phyloP scores from a whole-genome alignment of 2,113 vertebrate species.

The Ia io region DNA sequence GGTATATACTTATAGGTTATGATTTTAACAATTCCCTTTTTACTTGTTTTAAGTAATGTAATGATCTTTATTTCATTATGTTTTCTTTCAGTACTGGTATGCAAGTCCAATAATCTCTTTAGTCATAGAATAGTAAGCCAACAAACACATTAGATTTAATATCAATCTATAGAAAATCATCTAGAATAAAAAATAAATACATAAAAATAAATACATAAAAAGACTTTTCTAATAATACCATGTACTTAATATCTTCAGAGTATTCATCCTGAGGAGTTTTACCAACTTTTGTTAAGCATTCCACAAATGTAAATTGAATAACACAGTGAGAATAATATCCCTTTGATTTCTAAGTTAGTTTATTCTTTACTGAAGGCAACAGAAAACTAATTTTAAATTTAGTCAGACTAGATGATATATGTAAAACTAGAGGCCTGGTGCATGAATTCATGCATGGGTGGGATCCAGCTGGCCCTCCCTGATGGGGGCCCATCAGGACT shows the following conservation, averaged over 20 bases:
- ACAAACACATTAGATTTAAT: background rate
- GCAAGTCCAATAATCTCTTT: background rate
- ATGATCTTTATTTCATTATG: background rate
- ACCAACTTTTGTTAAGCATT: background rate
- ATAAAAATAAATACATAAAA: constrained; percentile 14
- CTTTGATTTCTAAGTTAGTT: background rate
- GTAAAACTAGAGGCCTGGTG: background rate
- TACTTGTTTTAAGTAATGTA: background rate
- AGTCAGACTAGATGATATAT: background rate
- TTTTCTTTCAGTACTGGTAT: background rate
- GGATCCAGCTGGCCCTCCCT: no score
- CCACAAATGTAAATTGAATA: background rate
- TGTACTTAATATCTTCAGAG: constrained; percentile 2
- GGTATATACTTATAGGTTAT: background rate
- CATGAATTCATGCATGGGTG: no score
- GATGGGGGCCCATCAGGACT: no score
- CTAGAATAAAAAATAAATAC: background rate
- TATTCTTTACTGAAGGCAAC: background rate
- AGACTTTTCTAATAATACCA: background rate
- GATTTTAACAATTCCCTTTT: background rate
- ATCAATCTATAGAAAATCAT: background rate
- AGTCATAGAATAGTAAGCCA: background rate
- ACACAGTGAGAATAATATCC: background rate
- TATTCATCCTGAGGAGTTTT: background rate
- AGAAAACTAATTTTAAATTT: background rate